Base-by-base conservation (phyloP, 2,113 vertebrate genomes). In the Spheniscus mendiculus region DNA sequence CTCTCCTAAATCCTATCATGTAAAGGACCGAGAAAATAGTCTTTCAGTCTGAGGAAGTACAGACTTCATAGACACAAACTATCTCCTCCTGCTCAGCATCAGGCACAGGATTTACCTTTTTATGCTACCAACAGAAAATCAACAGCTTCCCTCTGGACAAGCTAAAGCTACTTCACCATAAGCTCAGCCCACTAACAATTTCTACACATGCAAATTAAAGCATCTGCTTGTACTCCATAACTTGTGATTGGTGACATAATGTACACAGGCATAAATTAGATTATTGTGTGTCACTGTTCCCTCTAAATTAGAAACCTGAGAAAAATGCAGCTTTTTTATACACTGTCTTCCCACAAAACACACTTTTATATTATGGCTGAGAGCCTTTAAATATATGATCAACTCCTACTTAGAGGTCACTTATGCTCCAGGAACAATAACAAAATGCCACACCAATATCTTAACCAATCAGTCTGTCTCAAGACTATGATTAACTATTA, bases 241-340 rank as follows among this genome's bases (percentile, higher is more conserved):
- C 56, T 89, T 84, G 52, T 49, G 52, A 90, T 44, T 53, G 66
- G 86, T 49, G 72, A 90, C 80, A 90, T 79, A 95, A 93, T 27
- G 19, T 70, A 91, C 44, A 67, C 38, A 90, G 85, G 52, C 74
- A 83, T 85, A 90, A 96, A 95, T 92, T 78, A 81, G 40, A 49
- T 67, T 88, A 74, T 17, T 89, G 36, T 80, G 65, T 63, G 80
- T 89, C 89, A 85, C 8, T 72, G 59, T 56, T 87, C 80, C 40
- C 34, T n/a, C 38, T 90, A 92, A 90, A 96, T 95, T 47, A 87
- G 76, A 83, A 91, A 67, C n/a, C 44, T 92, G 81, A 87, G 79
- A 90, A 96, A 96, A 96, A 83, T 5, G 5, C 26, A 87, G 65
- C 18, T 47, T 87, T 90, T 90, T 90, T 88, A 90, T 88, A 38